A percentile compares a stretch with the other conserved stretches of the same genome.
Evolutionary conservation across 2,888 invertebrate species (phyloP).

Genomic region (Trachelus troglodyta): DNA sequence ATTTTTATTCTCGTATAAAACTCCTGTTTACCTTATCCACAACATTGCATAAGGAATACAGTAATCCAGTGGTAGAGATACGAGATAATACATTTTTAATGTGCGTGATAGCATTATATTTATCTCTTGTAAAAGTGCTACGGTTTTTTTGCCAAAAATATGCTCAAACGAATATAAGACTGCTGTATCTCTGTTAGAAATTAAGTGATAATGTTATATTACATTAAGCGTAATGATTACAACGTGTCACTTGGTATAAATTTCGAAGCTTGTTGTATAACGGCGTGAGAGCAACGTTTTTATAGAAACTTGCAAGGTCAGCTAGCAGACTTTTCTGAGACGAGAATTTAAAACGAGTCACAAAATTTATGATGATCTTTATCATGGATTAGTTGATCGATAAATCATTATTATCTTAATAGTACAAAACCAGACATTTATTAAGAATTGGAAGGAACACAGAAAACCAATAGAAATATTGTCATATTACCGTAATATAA

Average conservation of each 20-base stretch:
- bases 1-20: neutral
- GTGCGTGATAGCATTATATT: no score
- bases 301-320: neutral
- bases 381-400: no score
- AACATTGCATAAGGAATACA: neutral
- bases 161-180: neutral
- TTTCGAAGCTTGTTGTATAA: neutral
- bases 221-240: neutral
- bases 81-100: no score
- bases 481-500: neutral
- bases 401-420: no score
- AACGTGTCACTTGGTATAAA: neutral
- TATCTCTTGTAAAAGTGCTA: neutral
- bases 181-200: neutral
- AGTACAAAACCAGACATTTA: neutral
- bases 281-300: neutral
- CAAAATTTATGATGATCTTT: neutral
- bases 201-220: neutral
- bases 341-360: neutral
- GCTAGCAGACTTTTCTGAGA: neutral
- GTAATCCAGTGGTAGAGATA: neutral
- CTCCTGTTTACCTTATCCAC: neutral
- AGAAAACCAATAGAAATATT: neutral
- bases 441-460: neutral
- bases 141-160: neutral